Conservation (phyloP, 2,888 invertebrate genomes). For the Frankliniella fusca region DNA sequence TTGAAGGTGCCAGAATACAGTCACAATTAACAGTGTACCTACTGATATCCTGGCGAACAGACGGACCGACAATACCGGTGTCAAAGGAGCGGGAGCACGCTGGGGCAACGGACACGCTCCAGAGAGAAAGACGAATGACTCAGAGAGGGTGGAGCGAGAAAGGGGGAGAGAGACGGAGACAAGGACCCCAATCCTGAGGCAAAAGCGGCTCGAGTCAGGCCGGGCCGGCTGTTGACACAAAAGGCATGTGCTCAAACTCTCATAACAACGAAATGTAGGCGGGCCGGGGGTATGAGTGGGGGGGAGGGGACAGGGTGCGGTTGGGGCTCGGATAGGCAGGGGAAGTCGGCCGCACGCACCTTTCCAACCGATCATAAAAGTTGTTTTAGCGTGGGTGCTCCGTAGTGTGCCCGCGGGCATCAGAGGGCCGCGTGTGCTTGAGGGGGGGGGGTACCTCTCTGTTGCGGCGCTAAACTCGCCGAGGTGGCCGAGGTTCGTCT, state of each 20-base stretch:
- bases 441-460: too few relatives aligned
- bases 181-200: not conserved
- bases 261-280: not conserved
- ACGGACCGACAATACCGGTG: not conserved
- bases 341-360: not conserved
- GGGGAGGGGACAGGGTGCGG: not conserved
- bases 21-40: not conserved
- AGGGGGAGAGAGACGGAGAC: not conserved
- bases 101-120: not conserved
- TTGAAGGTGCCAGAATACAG: not conserved
- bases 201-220: not conserved
- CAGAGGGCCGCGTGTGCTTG: too few relatives aligned
- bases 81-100: not conserved
- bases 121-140: not conserved
- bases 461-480: too few relatives aligned
- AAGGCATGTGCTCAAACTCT: not conserved
- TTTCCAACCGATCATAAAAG: too few relatives aligned
- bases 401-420: too few relatives aligned
- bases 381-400: too few relatives aligned
- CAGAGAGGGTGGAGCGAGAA: not conserved
- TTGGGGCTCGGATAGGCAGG: not conserved
- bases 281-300: not conserved
- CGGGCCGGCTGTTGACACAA: not conserved
- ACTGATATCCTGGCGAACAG: not conserved
- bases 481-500: too few relatives aligned